Evolutionary conservation across 1,140 invertebrate species (phyloP).

Genomic region (Forficula auricularia): DNA sequence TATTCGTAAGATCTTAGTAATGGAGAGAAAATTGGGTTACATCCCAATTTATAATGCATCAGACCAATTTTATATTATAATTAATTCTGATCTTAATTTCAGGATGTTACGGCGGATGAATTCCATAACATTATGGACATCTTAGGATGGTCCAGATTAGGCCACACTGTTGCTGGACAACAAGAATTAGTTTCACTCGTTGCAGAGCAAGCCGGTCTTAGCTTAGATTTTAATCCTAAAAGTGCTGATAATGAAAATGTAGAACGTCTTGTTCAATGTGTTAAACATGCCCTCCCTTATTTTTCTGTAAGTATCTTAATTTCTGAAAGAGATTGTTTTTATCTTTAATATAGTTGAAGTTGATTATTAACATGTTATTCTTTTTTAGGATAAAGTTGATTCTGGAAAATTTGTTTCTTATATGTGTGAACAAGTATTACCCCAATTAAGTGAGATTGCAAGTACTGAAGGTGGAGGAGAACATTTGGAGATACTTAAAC

Average conservation of each 20-base stretch:
- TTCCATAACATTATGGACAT: slow-evolving; percentile 79
- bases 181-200: slow-evolving; percentile 73
- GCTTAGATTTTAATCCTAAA: slow-evolving; percentile 53
- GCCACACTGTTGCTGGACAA: slow-evolving; percentile 62
- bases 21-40: too few species aligned
- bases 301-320: slow-evolving; percentile 57
- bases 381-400: slow-evolving; percentile 63
- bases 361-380: too few species aligned
- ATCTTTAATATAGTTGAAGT: slow-evolving; percentile 6
- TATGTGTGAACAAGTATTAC: slow-evolving; percentile 70
- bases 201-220: slow-evolving; percentile 60
- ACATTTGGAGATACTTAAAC: slow-evolving; percentile 67
- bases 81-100: slow-evolving; percentile 19
- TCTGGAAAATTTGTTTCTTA: slow-evolving; percentile 73
- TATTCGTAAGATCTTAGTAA: too few species aligned
- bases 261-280: slow-evolving; percentile 66
- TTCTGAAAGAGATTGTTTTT: too few species aligned
- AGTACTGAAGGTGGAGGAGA: slow-evolving; percentile 36
- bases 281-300: slow-evolving; percentile 63
- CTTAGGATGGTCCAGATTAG: slow-evolving; percentile 58
- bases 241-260: slow-evolving; percentile 58
- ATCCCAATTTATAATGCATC: too few species aligned
- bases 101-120: slow-evolving; percentile 82
- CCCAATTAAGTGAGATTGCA: slow-evolving; percentile 28
- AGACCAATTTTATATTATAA: too few species aligned